Evolutionary conservation across 64 coral and sea anemone genomes (phyloP).

Genomic region (Actinia equina): DNA sequence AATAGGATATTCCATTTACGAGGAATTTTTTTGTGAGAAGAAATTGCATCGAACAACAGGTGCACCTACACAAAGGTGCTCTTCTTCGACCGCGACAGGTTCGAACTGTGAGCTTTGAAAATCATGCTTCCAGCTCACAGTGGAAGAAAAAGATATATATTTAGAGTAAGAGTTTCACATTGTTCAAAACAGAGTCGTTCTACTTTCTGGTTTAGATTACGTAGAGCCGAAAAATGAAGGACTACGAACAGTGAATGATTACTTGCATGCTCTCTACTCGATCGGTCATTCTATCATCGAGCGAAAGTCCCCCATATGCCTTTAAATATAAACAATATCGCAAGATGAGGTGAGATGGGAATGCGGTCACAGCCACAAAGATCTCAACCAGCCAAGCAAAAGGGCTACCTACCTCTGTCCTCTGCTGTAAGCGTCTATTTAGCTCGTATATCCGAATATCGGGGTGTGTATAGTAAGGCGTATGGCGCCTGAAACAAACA

Average conservation of each 20-base stretch:
- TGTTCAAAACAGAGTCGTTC: neutral
- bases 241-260: neutral
- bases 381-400: slow-evolving; percentile 16
- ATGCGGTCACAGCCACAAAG: slow-evolving; percentile 21
- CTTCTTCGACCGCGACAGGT: neutral
- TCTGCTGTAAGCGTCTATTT: slow-evolving; percentile 78
- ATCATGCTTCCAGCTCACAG: neutral
- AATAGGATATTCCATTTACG: slow-evolving; percentile 5
- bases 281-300: neutral
- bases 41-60: neutral
- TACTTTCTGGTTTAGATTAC: neutral
- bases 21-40: neutral
- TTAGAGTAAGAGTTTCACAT: neutral
- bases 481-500: slow-evolving; percentile 74
- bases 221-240: neutral
- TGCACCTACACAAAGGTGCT: neutral
- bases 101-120: slow-evolving; percentile 6
- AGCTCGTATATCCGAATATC: slow-evolving; percentile 85
- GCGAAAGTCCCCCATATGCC: slow-evolving; percentile 5
- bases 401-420: slow-evolving; percentile 65
- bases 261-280: neutral
- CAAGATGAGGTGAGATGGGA: neutral
- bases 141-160: neutral
- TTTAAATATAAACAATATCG: slow-evolving; percentile 25
- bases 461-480: slow-evolving; percentile 84